Evolutionary conservation across 1,140 invertebrate species (phyloP), one percentile per base, ranked within the genome.

Genomic region (Acyrthosiphon pisum): DNA sequence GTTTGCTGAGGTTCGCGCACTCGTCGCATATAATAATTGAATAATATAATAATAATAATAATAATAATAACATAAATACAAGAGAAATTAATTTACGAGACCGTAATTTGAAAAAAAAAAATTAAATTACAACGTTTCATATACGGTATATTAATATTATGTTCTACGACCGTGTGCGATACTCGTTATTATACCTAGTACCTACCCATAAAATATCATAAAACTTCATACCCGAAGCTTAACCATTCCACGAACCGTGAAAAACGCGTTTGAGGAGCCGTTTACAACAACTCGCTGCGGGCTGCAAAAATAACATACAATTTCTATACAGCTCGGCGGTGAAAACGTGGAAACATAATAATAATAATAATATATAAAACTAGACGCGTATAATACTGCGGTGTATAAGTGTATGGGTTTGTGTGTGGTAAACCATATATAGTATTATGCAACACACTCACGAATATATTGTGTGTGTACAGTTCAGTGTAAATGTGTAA

Each of bases 241-340:
- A 76, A 76, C 60, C 60, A n/a, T 76, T 76, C 60, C 60, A 26
- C 83, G 83, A 41, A 37, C 22, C 23, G 37, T 76, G 83, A 84
- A 84, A 84, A 83, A 35, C 81, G 81, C 81, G 81, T 83, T 83
- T 83, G 37, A 83, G 81, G 35, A 83, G 37, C 81, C 81, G 81
- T 83, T 83, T 37, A 83, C 37, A 83, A n/a, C 20, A 7, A 53
- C 50, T 53, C 60, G 30, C n/a, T n/a, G 60, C n/a, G 1, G 60
- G 30, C 30, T 30, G 60, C 60, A 76, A n/a, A 35, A 76, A 76
- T 76, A 76, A n/a, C 60, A n/a, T 76, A n/a, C 23, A 35, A 76
- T 76, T 76, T 76, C 60, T 35, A 76, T 76, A 76, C 6, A 18
- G 30, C 30, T 2, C 60, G 60, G 60, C n/a, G 60, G n/a, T 76